Percentiles rank a stretch among this genome's conserved stretches.
Evolutionary conservation across 2,113 vertebrate species (phyloP).

Genomic region (Ammodytes marinus): DNA sequence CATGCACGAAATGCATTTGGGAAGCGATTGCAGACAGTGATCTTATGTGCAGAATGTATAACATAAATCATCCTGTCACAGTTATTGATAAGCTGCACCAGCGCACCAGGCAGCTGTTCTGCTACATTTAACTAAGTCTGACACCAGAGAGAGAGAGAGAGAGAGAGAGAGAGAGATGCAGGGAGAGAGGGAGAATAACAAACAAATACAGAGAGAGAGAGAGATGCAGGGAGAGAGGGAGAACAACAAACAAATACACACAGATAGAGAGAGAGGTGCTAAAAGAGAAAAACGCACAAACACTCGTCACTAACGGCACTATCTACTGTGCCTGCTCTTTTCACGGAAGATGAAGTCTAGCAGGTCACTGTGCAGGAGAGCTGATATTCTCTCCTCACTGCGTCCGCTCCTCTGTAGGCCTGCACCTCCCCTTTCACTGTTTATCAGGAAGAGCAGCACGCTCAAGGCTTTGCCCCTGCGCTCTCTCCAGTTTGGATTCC

Average conservation of each 20-base stretch:
- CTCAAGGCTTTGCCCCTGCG: constrained; percentile 42
- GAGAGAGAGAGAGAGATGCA: too few species aligned
- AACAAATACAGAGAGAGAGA: too few species aligned
- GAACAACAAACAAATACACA: constrained; percentile 16
- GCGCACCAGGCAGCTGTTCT: constrained; percentile 72
- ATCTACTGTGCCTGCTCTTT: constrained; percentile 13
- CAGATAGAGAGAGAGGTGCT: background rate
- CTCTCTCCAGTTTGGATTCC: constrained; percentile 62
- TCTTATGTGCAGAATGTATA: constrained; percentile 65
- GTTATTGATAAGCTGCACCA: constrained; percentile 77
- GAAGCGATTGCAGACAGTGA: constrained; percentile 71
- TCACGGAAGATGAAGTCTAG: constrained; percentile 35
- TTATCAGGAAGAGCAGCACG: constrained; percentile 53
- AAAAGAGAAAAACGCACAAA: constrained; percentile 4
- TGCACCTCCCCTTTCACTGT: constrained; percentile 28
- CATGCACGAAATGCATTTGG: constrained; percentile 61
- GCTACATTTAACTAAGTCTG: constrained; percentile 76
- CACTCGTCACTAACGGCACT: constrained; percentile 10
- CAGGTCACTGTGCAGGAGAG: constrained; percentile 59
- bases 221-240: background rate
- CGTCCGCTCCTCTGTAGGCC: constrained; percentile 34
- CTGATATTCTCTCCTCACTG: constrained; percentile 42
- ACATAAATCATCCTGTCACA: constrained; percentile 77
- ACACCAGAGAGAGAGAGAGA: constrained; percentile 36
- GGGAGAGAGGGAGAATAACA: too few species aligned